Evolutionary conservation across 2,113 vertebrate genomes (phyloP).

Genomic region (Xenopus tropicalis): DNA sequence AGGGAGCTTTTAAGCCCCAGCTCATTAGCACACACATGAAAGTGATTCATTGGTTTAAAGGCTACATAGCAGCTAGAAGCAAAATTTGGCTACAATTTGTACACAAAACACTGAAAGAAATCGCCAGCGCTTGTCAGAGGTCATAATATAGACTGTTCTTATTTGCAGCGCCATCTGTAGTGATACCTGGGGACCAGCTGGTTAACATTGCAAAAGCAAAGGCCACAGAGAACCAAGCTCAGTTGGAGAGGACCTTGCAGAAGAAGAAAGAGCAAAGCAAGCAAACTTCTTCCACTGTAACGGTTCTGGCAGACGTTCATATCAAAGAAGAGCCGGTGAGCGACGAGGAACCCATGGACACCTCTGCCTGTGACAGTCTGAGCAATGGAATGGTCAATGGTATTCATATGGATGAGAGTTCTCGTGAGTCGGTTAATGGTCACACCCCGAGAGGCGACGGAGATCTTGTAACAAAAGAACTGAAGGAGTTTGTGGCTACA

Average conservation of each 20-base stretch:
- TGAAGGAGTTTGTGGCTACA: conserved; percentile 80
- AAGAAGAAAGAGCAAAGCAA: conserved; percentile 61
- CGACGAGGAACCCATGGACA: conserved; percentile 83
- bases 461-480: conserved; percentile 67
- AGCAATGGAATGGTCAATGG: conserved; percentile 76
- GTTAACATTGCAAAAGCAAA: conserved; percentile 76
- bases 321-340: conserved; percentile 75
- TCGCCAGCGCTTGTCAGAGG: too few species aligned
- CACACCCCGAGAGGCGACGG: conserved; percentile 56
- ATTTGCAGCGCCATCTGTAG: conserved; percentile 55
- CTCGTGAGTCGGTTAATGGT: conserved; percentile 67
- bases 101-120: too few species aligned
- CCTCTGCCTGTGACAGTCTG: conserved; percentile 49
- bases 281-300: neutral
- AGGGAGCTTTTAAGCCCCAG: too few species aligned
- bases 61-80: too few species aligned
- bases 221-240: conserved; percentile 68
- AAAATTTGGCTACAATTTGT: too few species aligned
- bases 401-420: conserved; percentile 56
- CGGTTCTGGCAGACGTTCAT: conserved; percentile 50
- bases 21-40: too few species aligned
- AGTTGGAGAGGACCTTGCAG: conserved; percentile 77
- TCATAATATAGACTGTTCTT: too few species aligned
- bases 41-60: too few species aligned
- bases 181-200: conserved; percentile 82